phyloP scores from a whole-genome alignment of 1,140 invertebrate genomes.

The Drosophila ficusphila region DNA sequence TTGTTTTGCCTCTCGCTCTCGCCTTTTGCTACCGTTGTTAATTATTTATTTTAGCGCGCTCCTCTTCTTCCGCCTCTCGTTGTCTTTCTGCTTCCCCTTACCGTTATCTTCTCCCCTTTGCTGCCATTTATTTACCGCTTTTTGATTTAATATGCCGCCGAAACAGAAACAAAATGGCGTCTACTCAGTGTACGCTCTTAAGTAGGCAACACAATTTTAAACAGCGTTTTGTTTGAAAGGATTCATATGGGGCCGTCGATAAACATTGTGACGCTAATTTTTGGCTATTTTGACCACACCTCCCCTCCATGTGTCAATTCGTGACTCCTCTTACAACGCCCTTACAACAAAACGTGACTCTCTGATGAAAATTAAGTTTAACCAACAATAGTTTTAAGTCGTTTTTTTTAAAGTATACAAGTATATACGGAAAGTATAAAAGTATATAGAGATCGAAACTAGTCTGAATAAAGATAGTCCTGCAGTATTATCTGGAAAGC shows the following conservation, averaged over 20 bases:
- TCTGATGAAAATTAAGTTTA: too few relatives aligned
- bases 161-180: conserved; percentile 49
- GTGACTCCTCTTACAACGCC: too few relatives aligned
- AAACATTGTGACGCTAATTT: too few relatives aligned
- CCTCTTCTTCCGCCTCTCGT: conserved; percentile 12
- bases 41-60: conserved; percentile 76
- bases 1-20: conserved; percentile 47
- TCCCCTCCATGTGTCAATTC: too few relatives aligned
- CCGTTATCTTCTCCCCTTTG: not conserved
- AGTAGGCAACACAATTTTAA: conserved; percentile 31
- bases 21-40: conserved; percentile 50
- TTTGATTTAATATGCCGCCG: conserved; percentile 67
- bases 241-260: too few relatives aligned
- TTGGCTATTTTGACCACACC: too few relatives aligned
- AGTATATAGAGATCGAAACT: conserved; percentile 54
- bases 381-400: too few relatives aligned
- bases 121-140: conserved; percentile 40
- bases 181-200: conserved; percentile 10
- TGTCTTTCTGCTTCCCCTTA: not conserved
- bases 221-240: not conserved
- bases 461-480: conserved; percentile 82
- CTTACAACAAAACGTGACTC: too few relatives aligned
- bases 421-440: conserved; percentile 55
- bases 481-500: conserved; percentile 82
- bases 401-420: too few relatives aligned